Base-by-base conservation (phyloP, 2,888 invertebrate genomes). In the Nasonia oneida region DNA sequence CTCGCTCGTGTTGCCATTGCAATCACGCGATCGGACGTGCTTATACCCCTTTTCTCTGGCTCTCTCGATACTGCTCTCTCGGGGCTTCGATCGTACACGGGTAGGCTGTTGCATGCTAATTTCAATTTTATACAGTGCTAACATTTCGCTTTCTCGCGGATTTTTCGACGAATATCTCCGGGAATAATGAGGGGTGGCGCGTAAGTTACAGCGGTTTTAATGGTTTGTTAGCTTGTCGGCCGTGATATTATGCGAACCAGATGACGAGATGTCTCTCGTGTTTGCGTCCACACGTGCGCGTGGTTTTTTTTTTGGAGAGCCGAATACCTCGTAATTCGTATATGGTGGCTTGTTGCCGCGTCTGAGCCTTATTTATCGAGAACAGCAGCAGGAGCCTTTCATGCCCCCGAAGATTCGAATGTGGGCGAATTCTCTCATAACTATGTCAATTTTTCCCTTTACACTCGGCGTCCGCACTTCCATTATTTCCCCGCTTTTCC, bases 1-100 rank as follows among this genome's bases (percentile, higher is more conserved):
- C 87, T 79, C 87, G 86, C 23, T 12, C 87, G 86, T 87, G 89
- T 89, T 87, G 83, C 88, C 87, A 87, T 88, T 85, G 87, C 88
- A 90, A 90, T 90, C 88, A 89, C 82, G 75, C 77, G 86, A 84
- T 86, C 71, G 82, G 73, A 81, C 87, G 85, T 84, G 86, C 85
- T 86, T n/a, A n/a, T 15, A 18, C 53, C 15, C 57, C 23, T n/a
- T 61, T 23, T 61, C 57, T 61, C n/a, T 61, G n/a, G 15, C 18
- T 18, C 47, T 12, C 12, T 12, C 47, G 47, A 47, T 47, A 47
- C 47, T 47, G 8, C 47, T 10, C 57, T 61, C 57, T 61, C 57
- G 10, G 23, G 5, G 5, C 23, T 6, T 61, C n/a, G 57, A 23
- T 39, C 2, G 14, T 10, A 33, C 33, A 12, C 33, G 67, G 0